Evolutionary conservation across 2,797 vertebrate species (phyloP).

Genomic region (Enteromius mattozi): DNA sequence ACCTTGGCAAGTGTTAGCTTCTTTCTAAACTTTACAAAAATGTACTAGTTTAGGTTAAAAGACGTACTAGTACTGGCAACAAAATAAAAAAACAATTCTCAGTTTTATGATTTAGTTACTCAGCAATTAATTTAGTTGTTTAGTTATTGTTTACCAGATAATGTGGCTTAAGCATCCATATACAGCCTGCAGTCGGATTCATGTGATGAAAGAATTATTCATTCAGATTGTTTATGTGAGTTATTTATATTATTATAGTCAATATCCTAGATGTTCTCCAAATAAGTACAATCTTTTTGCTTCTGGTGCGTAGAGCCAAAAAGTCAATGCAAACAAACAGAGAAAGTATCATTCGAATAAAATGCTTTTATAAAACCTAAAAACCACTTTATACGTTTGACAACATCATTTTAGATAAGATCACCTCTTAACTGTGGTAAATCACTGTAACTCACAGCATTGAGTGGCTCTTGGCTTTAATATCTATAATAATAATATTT

Average conservation of each 20-base stretch:
- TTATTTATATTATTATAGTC: not conserved
- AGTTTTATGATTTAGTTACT: not conserved
- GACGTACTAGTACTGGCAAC: not conserved
- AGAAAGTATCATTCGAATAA: not conserved
- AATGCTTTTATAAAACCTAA: not conserved
- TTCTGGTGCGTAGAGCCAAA: not conserved
- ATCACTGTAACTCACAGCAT: not conserved
- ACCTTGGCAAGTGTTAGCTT: not conserved
- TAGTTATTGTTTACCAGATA: not conserved
- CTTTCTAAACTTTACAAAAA: not conserved
- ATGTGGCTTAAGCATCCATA: too few relatives aligned
- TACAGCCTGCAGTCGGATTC: not conserved
- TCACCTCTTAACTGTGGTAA: not conserved
- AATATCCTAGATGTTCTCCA: not conserved
- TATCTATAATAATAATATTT: too few relatives aligned
- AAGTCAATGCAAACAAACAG: not conserved
- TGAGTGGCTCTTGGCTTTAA: not conserved
- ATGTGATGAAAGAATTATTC: not conserved
- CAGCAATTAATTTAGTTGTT: not conserved
- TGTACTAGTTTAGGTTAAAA: not conserved
- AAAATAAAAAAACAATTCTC: too few relatives aligned
- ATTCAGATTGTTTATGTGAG: not conserved
- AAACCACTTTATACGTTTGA: not conserved
- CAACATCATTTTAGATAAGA: not conserved
- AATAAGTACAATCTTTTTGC: not conserved